Evolutionary conservation across 2,113 vertebrate genomes (phyloP), one percentile per base, ranked within the genome.

Genomic region (Toxotes jaculatrix): DNA sequence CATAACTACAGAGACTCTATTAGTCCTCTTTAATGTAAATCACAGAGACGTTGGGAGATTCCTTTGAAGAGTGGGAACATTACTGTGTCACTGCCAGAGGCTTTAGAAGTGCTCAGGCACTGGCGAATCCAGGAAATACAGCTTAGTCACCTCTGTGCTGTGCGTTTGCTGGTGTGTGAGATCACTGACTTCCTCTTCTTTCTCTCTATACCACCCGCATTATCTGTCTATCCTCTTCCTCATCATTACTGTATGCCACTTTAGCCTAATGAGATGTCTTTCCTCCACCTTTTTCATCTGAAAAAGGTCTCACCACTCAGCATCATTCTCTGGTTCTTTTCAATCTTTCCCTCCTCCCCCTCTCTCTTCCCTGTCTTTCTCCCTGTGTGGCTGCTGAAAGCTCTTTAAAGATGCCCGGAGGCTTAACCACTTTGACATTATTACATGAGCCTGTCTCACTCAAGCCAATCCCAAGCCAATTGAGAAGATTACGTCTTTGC

Each of bases 401-500:
- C 91, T 91, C 92, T 93, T 92, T 93, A 95, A 93, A 92, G 92
- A 89, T 77, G 89, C 90, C 90, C 72, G 7, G 64, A 76, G 90
- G 88, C 90, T 94, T 92, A 93, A 91, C 89, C 90, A 93, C 90
- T 92, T 89, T 91, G 90, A 93, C 92, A 90, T 93, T 90, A 93
- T 94, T 92, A 91, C 91, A 95, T 77, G 77, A 88, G 89, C 87
- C 85, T 90, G 91, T 91, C 90, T 87, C 88, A 92, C 87, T 93
- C 91, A 94, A 90, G 93, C 85, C 91, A 87, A 90, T 92, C 93
- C 89, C 83, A 85, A 94, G 92, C 87, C 92, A 94, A 91, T 92
- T 90, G 90, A 92, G 90, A 71, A 86, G 92, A 88, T 94, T 91
- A 94, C 40, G 23, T 83, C 85, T 89, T 90, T 83, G 66, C 88